phyloP scores from a whole-genome alignment of 2,797 vertebrate genomes.

The Argya squamiceps region DNA sequence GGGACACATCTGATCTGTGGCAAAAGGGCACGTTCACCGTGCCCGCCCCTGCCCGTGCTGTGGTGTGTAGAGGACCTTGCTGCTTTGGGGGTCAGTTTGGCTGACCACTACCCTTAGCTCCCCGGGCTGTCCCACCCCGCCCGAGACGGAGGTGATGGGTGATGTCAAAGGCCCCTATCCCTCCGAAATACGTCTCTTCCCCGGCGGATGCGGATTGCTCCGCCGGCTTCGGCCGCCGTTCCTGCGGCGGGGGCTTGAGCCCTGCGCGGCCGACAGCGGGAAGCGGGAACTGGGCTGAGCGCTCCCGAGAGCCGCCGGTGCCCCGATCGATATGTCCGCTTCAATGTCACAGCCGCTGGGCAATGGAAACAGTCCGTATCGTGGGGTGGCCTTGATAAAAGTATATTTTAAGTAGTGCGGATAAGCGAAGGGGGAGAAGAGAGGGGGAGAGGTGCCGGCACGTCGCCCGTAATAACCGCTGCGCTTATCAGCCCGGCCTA shows the following conservation, averaged over 20 bases:
- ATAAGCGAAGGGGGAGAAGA: neutral
- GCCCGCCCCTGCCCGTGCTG: no score
- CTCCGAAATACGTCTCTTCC: neutral
- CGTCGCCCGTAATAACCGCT: slow-evolving; percentile 58
- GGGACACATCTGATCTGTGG: no score
- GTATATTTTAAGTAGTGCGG: slow-evolving; percentile 38
- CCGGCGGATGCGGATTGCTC: neutral
- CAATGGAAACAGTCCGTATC: slow-evolving; percentile 63
- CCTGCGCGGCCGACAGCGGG: neutral
- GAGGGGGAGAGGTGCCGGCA: slow-evolving; percentile 44
- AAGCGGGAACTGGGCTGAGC: neutral
- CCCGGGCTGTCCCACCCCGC: neutral
- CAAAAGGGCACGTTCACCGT: neutral
- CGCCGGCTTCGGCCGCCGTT: neutral
- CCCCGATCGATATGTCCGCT: neutral
- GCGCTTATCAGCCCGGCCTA: slow-evolving; percentile 72
- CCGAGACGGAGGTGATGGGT: neutral
- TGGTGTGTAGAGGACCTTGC: neutral
- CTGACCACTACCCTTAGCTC: neutral
- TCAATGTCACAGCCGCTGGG: slow-evolving; percentile 28
- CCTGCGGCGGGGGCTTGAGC: neutral
- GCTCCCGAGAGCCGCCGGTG: neutral
- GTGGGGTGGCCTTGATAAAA: slow-evolving; percentile 75
- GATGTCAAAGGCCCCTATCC: neutral
- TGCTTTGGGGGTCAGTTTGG: neutral